Evolutionary conservation across 1,140 invertebrate species (phyloP).

Genomic region (Eumeta japonica): DNA sequence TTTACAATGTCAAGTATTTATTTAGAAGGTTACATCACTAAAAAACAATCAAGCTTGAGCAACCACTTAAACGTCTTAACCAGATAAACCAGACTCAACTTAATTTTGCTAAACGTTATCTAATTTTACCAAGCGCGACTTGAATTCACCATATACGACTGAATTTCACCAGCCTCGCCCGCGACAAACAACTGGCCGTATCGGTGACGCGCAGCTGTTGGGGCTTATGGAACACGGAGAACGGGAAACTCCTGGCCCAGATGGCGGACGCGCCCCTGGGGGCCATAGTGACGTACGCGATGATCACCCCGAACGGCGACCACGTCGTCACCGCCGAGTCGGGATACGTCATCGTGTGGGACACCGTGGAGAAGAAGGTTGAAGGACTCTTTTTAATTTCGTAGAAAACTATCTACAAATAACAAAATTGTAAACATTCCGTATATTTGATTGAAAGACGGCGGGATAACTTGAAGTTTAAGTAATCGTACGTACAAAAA

Average conservation of each 20-base stretch:
- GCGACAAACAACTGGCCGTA: slow-evolving; percentile 73
- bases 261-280: slow-evolving; percentile 89
- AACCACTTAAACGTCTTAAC: too few relatives aligned
- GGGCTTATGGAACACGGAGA: slow-evolving; percentile 91
- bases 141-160: too few relatives aligned
- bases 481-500: too few relatives aligned
- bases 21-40: too few relatives aligned
- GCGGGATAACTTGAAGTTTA: too few relatives aligned
- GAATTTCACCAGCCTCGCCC: slow-evolving; percentile 75
- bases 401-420: background rate
- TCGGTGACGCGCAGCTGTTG: slow-evolving; percentile 91
- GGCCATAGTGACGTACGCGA: slow-evolving; percentile 91
- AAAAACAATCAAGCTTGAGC: too few relatives aligned
- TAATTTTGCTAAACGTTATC: too few relatives aligned
- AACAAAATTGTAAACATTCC: too few relatives aligned
- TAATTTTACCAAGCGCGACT: too few relatives aligned
- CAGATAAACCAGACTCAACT: too few relatives aligned
- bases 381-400: background rate
- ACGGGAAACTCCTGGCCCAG: slow-evolving; percentile 79
- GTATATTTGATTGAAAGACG: slow-evolving; percentile 1
- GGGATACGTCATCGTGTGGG: slow-evolving; percentile 90
- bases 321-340: slow-evolving; percentile 90
- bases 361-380: slow-evolving; percentile 62
- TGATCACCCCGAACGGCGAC: slow-evolving; percentile 81
- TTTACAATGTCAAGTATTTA: too few relatives aligned